phyloP scores from a whole-genome alignment of 92 coral and sea anemone genomes.

The Bergia puertoricense region DNA sequence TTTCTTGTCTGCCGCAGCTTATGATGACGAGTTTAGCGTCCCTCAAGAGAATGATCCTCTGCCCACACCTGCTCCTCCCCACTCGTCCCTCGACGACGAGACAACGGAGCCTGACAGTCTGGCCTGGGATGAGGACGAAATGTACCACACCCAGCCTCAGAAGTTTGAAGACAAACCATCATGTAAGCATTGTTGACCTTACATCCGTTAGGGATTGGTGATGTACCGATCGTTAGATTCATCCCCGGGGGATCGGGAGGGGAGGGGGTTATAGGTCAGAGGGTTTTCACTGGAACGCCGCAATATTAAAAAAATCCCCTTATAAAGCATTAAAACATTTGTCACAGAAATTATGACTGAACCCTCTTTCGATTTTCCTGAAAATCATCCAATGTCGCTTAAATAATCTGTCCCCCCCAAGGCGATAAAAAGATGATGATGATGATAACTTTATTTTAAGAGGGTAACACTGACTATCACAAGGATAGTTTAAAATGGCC shows the following conservation, averaged over 20 bases:
- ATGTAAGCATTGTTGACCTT: neutral
- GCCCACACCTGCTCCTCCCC: conserved; percentile 32
- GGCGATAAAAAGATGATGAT: too few species aligned
- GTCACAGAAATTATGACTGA: too few species aligned
- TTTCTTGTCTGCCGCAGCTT: neutral
- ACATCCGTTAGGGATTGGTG: neutral
- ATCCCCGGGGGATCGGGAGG: neutral
- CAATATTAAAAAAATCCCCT: too few species aligned
- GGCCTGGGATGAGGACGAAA: conserved; percentile 40
- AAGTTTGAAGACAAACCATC: conserved; percentile 15
- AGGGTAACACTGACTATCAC: too few species aligned
- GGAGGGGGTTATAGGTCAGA: neutral
- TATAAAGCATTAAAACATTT: too few species aligned
- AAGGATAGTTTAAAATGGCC: too few species aligned
- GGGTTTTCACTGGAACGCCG: too few species aligned
- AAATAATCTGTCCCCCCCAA: too few species aligned
- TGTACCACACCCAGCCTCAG: conserved; percentile 7
- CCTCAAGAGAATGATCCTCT: conserved; percentile 28
- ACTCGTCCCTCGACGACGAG: conserved; percentile 18
- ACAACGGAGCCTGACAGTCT: neutral
- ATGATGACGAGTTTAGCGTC: conserved; percentile 22
- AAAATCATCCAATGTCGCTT: too few species aligned
- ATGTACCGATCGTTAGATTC: neutral
- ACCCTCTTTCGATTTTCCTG: too few species aligned
- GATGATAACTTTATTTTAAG: too few species aligned